These are phyloP conservation scores for Himalopsyche phryganea DNA, from an alignment of 1,140 invertebrate species.

Conservation along the genomic window DNA sequence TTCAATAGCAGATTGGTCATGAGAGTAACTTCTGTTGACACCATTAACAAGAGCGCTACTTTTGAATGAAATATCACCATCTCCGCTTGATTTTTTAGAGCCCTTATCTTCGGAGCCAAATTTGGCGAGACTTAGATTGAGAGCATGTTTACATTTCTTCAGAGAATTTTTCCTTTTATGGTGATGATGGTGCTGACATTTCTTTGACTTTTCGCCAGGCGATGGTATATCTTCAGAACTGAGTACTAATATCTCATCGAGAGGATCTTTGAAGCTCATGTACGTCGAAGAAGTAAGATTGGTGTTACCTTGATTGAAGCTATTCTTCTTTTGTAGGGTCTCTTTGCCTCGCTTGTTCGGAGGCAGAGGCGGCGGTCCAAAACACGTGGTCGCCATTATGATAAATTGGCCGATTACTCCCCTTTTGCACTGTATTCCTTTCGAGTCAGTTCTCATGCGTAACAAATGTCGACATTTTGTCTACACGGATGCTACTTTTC, in stretches of 20 bases:
- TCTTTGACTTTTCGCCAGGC: conserved; percentile 30
- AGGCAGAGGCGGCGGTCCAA: conserved; percentile 37
- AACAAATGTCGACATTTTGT: conserved; percentile 5
- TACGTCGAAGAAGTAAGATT: conserved; percentile 48
- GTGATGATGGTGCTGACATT: conserved; percentile 28
- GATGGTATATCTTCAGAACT: conserved; percentile 49
- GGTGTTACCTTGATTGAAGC: conserved; percentile 10
- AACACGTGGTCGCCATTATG: conserved; percentile 34
- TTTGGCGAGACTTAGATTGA: conserved; percentile 28
- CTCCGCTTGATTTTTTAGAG: conserved; percentile 4
- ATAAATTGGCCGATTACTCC: no score
- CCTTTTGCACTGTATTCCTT: no score
- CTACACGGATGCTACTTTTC: neutral
- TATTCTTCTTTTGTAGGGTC: conserved; percentile 23
- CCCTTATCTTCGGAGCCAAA: conserved; percentile 22
- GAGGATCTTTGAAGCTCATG: conserved; percentile 48
- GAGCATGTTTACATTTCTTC: conserved; percentile 32
- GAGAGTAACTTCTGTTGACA: conserved; percentile 40
- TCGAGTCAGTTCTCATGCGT: conserved; percentile 7
- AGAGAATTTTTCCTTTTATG: conserved; percentile 33
- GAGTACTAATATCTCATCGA: conserved; percentile 50
- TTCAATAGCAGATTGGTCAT: conserved; percentile 44
- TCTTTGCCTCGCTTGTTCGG: conserved; percentile 34
- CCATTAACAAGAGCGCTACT: conserved; percentile 29
- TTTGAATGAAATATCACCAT: conserved; percentile 21